Evolutionary conservation across 2,113 vertebrate species (phyloP).

Genomic region (Cryptotis parvus): DNA sequence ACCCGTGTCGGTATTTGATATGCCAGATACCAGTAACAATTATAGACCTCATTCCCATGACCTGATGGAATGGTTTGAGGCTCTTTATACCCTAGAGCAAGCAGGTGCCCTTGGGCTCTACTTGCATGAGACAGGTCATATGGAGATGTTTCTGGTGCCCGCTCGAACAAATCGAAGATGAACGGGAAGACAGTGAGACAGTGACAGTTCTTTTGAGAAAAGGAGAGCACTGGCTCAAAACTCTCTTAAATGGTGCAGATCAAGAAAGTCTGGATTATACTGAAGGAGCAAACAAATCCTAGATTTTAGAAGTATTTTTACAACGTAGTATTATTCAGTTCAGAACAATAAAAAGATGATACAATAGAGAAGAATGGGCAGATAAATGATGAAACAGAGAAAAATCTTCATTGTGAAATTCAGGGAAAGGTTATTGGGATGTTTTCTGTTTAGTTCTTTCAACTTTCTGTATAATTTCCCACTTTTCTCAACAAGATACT

Average conservation of each 20-base stretch:
- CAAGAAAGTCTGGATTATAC: background rate
- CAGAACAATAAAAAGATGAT: background rate
- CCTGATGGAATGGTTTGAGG: too few relatives aligned
- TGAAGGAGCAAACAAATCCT: background rate
- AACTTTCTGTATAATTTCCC: background rate
- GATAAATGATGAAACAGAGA: background rate
- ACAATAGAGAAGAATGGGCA: background rate
- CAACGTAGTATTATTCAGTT: background rate
- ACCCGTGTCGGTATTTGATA: too few relatives aligned
- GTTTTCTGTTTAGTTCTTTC: background rate
- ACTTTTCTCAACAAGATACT: background rate
- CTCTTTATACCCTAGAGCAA: too few relatives aligned
- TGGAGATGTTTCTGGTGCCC: too few relatives aligned
- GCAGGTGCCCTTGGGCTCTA: too few relatives aligned
- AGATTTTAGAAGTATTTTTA: background rate
- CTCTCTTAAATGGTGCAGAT: background rate
- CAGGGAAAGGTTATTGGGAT: background rate
- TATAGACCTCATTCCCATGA: too few relatives aligned
- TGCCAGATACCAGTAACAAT: too few relatives aligned
- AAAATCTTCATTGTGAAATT: background rate
- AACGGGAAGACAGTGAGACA: too few relatives aligned
- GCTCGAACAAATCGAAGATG: too few relatives aligned
- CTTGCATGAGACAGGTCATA: too few relatives aligned
- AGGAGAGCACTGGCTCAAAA: too few relatives aligned
- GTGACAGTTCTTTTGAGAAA: too few relatives aligned